A percentile compares a stretch with the other conserved stretches of the same genome.
phyloP scores from a whole-genome alignment of 2,113 vertebrate genomes.

The Pomatostomus ruficeps region DNA sequence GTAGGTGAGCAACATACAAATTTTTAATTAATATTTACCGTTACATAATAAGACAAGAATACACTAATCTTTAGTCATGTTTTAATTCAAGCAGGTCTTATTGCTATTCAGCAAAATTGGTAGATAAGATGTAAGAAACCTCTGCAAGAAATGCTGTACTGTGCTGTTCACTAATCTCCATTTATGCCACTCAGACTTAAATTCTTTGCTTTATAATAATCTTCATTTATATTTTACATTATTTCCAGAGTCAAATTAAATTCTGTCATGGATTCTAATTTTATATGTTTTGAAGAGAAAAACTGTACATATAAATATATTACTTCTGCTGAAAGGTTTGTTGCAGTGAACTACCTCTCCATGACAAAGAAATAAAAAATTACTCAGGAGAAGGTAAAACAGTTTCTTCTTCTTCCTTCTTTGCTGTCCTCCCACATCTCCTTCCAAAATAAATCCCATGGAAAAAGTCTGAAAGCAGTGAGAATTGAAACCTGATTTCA shows the following conservation, averaged over 20 bases:
- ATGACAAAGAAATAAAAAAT: neutral
- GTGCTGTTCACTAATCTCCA: neutral
- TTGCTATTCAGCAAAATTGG: neutral
- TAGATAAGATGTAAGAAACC: neutral
- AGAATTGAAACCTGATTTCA: neutral
- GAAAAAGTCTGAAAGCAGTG: neutral
- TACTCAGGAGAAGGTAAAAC: neutral
- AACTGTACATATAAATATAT: neutral
- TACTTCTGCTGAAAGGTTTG: neutral
- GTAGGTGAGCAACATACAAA: neutral
- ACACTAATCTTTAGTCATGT: neutral
- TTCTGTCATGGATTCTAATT: neutral
- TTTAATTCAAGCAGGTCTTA: neutral
- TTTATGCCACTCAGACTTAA: constrained; percentile 19
- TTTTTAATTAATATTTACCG: neutral
- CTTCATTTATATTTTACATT: neutral
- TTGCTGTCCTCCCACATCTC: neutral
- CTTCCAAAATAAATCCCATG: neutral
- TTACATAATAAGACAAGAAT: neutral
- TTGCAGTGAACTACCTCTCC: neutral
- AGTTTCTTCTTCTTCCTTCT: neutral
- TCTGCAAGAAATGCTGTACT: neutral
- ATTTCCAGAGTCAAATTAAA: neutral
- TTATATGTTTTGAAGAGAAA: neutral
- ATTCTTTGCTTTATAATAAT: neutral